Conservation (phyloP, 2,113 vertebrate species). For the Kryptolebias marmoratus region DNA sequence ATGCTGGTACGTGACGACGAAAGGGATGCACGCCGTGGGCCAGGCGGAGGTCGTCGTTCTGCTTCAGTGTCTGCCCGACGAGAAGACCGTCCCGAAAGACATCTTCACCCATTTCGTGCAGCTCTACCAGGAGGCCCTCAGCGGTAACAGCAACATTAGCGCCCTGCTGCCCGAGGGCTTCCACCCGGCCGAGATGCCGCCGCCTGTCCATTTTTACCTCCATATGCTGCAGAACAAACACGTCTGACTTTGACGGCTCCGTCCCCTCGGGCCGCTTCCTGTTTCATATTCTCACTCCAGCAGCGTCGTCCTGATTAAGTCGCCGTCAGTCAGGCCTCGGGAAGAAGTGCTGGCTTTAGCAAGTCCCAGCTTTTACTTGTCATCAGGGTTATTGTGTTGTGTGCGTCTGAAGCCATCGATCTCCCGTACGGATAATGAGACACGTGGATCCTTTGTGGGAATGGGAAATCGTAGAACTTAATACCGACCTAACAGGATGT, state of each 20-base stretch:
- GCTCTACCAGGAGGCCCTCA: conserved; percentile 94
- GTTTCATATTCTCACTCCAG: conserved; percentile 48
- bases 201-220: conserved; percentile 23
- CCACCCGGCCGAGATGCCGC: conserved; percentile 23
- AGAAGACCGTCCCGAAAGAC: conserved; percentile 96
- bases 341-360: conserved; percentile 48
- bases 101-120: conserved; percentile 97
- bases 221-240: conserved; percentile 38
- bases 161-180: neutral
- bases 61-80: conserved; percentile 96
- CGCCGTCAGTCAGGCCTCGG: conserved; percentile 27
- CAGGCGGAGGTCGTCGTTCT: conserved; percentile 96
- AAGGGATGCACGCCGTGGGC: conserved; percentile 97
- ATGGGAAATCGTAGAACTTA: conserved; percentile 21
- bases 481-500: neutral
- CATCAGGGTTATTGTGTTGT: conserved; percentile 24
- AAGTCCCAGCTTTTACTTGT: conserved; percentile 19
- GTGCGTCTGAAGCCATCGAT: conserved; percentile 21
- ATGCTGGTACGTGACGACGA: conserved; percentile 97
- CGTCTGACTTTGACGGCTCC: conserved; percentile 52
- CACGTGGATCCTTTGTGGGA: conserved; percentile 33
- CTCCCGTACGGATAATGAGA: conserved; percentile 21
- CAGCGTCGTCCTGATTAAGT: conserved; percentile 48
- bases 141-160: conserved; percentile 80
- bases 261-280: conserved; percentile 46